phyloP scores from a whole-genome alignment of 2,888 invertebrate genomes.

The Melipona bicolor region DNA sequence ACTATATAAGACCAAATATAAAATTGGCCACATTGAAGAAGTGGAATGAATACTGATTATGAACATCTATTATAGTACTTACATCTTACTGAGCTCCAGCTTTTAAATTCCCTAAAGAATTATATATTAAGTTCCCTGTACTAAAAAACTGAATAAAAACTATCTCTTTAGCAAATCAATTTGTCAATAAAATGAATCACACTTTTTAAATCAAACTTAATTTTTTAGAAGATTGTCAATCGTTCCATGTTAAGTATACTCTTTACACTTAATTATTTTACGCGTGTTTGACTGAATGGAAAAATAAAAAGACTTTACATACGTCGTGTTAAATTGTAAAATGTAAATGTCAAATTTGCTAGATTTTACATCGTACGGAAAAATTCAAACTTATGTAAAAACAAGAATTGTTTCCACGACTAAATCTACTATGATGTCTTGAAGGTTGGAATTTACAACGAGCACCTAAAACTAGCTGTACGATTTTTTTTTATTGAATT shows the following conservation, averaged over 20 bases:
- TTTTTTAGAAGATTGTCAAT: constrained; percentile 41
- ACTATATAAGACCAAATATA: constrained; percentile 58
- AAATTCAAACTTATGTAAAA: too few relatives aligned
- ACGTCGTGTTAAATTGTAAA: too few relatives aligned
- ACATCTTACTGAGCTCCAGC: constrained; percentile 68
- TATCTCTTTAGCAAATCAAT: constrained; percentile 1
- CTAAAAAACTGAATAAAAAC: neutral
- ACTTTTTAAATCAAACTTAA: constrained; percentile 3
- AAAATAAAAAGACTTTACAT: constrained; percentile 19
- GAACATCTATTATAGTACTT: constrained; percentile 69
- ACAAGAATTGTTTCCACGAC: too few relatives aligned
- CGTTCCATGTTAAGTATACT: constrained; percentile 6
- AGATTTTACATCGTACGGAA: too few relatives aligned
- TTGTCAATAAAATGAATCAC: neutral
- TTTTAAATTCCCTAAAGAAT: constrained; percentile 51
- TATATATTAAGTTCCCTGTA: constrained; percentile 15
- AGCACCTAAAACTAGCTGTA: too few relatives aligned
- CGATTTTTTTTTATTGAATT: too few relatives aligned
- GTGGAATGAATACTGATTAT: constrained; percentile 80
- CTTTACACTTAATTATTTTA: neutral
- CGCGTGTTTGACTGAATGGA: constrained; percentile 17
- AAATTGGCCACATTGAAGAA: constrained; percentile 70
- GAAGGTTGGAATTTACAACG: too few relatives aligned
- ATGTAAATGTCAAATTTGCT: too few relatives aligned
- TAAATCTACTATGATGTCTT: too few relatives aligned